Base-by-base conservation (phyloP, 2,113 vertebrate genomes). In the Candoia aspera region DNA sequence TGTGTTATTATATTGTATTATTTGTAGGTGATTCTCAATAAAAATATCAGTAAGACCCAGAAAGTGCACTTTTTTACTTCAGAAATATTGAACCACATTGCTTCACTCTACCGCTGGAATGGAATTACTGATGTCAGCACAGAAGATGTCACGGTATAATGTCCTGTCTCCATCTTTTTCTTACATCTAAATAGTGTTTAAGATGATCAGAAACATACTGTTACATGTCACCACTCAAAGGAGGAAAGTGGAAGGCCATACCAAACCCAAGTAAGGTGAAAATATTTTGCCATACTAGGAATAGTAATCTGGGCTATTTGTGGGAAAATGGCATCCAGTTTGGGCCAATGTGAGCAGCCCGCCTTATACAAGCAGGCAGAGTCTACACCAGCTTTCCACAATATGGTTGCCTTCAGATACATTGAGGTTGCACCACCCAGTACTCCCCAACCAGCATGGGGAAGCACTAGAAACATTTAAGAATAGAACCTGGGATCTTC, bases 61-160 rank as follows among this genome's bases (percentile, higher is more conserved):
- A 99, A 99, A 92, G 98, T 99, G 26, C 98, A 97, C 0, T 99
- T 99, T 95, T 99, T 99, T 91, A 98, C 97, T 0, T 96, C 98
- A 0, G 97, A 97, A 8, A 37, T 99, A 3, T 92, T 99, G 93
- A 97, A 97, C 95, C 98, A 98, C 90, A 97, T 99, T 0, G 98
- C 99, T 0, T 98, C 98, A 0, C 97, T 99, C 46, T 99, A 99
- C 94, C 96, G 94, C 62, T 99, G 99, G 99, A 98, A 98, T 19
- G 99, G 99, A n/a, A 97, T 98, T 86, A 97, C 96, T 2, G 99
- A 99, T 86, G 98, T 98, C 86, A 96, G 92, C 84, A 91, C 97
- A 29, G 97, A 96, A 24, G 95, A 97, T 6, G 33, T 93, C 24
- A 91, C 96, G 96, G 99, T 99, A 90, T 87, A 24, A 8, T 93